These are phyloP conservation scores for Sminthopsis crassicaudata DNA, from an alignment of 2,113 vertebrate genomes.

Conservation along the genomic window DNA sequence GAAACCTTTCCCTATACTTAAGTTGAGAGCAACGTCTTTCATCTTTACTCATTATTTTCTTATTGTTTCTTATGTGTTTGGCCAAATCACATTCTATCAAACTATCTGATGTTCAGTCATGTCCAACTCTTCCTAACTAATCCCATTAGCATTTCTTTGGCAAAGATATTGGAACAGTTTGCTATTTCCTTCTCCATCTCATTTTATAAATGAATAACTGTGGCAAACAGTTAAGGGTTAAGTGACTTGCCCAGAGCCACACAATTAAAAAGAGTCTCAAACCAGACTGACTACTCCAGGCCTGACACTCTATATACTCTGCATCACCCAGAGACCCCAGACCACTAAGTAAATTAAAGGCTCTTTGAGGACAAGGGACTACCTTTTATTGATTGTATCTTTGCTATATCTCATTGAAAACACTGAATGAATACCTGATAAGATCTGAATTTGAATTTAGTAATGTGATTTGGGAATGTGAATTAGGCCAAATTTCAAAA, in stretches of 20 bases:
- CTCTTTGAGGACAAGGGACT: background rate
- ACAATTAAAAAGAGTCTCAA: background rate
- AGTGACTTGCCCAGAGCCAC: background rate
- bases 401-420: background rate
- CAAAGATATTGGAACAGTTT: background rate
- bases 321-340: background rate
- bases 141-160: background rate
- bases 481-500: conserved; percentile 45
- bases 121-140: background rate
- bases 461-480: conserved; percentile 59
- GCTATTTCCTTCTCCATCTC: background rate
- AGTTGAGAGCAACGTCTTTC: background rate
- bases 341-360: background rate
- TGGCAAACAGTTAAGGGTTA: background rate
- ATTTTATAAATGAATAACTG: background rate
- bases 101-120: background rate
- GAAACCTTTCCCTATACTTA: background rate
- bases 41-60: background rate
- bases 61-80: background rate
- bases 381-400: background rate
- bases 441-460: background rate
- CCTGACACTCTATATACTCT: background rate
- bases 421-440: background rate
- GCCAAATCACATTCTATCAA: background rate
- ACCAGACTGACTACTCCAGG: background rate